Percentiles rank a stretch among this genome's conserved stretches.
These are phyloP conservation scores for Procambarus clarkii DNA, from an alignment of 1,140 invertebrate genomes.

Conservation along the genomic window DNA sequence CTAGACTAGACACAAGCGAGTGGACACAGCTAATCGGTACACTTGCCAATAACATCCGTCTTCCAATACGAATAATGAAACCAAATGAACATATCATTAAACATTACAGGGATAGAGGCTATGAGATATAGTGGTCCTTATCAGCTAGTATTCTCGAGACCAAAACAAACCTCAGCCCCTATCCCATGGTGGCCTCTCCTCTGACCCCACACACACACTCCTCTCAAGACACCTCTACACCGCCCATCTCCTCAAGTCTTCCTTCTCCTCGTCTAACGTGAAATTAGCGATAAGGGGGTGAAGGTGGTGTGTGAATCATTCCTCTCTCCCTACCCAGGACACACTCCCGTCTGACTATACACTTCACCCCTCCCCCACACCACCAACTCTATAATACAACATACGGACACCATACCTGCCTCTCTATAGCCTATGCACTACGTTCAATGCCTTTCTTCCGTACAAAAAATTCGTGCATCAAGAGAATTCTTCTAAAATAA, in stretches of 20 bases:
- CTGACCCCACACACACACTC: background rate
- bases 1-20: too few species aligned
- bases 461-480: background rate
- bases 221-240: background rate
- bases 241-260: background rate
- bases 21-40: too few species aligned
- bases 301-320: background rate
- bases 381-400: background rate
- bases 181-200: too few species aligned
- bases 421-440: constrained; percentile 1
- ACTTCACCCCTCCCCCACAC: background rate
- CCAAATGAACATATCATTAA: too few species aligned
- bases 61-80: too few species aligned
- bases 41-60: too few species aligned
- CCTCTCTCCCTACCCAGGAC: background rate
- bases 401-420: constrained; percentile 5
- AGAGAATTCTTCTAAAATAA: constrained; percentile 1
- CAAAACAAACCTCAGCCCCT: background rate
- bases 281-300: background rate
- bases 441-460: background rate
- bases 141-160: background rate
- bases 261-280: background rate
- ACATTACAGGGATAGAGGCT: too few species aligned
- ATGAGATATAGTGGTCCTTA: background rate
- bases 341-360: background rate